phyloP scores from a whole-genome alignment of 2,888 invertebrate genomes.

The Fissipunctia ypsillon region DNA sequence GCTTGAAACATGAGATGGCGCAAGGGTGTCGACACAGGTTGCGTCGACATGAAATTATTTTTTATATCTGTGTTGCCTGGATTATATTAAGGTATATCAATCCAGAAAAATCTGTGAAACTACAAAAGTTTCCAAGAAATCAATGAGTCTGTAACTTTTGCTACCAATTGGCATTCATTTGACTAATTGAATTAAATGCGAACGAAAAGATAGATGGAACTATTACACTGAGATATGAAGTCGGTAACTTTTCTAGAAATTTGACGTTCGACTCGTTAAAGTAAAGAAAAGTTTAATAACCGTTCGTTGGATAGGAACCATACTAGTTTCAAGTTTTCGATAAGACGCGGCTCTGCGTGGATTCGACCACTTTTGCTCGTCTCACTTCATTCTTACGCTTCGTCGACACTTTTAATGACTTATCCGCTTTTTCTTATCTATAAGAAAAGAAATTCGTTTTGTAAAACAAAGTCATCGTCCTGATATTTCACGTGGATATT shows the following conservation, averaged over 20 bases:
- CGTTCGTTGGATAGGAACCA: slow-evolving; percentile 80
- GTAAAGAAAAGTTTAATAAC: slow-evolving; percentile 86
- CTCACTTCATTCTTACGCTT: slow-evolving; percentile 84
- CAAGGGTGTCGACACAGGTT: too few species aligned
- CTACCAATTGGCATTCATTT: slow-evolving; percentile 57
- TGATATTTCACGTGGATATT: slow-evolving; percentile 61
- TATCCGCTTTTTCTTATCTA: slow-evolving; percentile 81
- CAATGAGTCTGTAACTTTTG: slow-evolving; percentile 37
- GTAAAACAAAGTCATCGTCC: slow-evolving; percentile 66
- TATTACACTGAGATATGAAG: slow-evolving; percentile 65
- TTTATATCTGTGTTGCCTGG: not conserved
- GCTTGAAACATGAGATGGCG: too few species aligned
- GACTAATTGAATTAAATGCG: slow-evolving; percentile 60
- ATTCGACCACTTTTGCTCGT: slow-evolving; percentile 84
- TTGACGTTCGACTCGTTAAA: slow-evolving; percentile 80
- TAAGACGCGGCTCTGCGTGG: slow-evolving; percentile 78
- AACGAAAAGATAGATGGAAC: slow-evolving; percentile 58
- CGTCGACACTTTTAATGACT: slow-evolving; percentile 89
- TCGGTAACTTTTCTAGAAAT: slow-evolving; percentile 76
- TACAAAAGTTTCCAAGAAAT: slow-evolving; percentile 28
- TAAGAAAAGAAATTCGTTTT: slow-evolving; percentile 76
- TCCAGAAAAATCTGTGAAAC: slow-evolving; percentile 1
- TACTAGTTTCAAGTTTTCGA: slow-evolving; percentile 85
- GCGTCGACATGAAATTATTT: too few species aligned
- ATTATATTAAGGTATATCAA: too few species aligned